Conservation (phyloP, 2,797 vertebrate genomes). For the Sandelia bainsii region DNA sequence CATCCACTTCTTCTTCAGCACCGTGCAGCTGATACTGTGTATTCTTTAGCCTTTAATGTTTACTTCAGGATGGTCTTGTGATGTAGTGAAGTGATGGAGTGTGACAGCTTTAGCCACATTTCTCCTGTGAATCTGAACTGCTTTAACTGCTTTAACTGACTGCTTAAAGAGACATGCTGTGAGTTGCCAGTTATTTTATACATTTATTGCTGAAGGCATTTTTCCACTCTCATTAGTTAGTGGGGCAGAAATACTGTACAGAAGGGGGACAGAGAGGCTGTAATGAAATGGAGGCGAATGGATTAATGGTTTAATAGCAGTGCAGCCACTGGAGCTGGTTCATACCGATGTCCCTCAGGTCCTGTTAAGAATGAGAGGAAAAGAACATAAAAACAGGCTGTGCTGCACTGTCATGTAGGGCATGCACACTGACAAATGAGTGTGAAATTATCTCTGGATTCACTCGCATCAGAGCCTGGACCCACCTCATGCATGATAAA, state of each 20-base stretch:
- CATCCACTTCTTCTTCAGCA: too few relatives aligned
- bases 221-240: slow-evolving; percentile 45
- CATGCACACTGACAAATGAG: slow-evolving; percentile 19
- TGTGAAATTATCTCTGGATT: slow-evolving; percentile 32
- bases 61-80: too few relatives aligned
- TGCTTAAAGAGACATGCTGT: slow-evolving; percentile 46
- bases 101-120: slow-evolving; percentile 18
- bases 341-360: slow-evolving; percentile 23
- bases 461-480: neutral
- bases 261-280: slow-evolving; percentile 16
- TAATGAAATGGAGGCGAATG: slow-evolving; percentile 37
- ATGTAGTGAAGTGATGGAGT: too few relatives aligned
- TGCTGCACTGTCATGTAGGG: slow-evolving; percentile 11
- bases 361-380: slow-evolving; percentile 7
- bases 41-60: too few relatives aligned
- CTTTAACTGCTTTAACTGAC: slow-evolving; percentile 32
- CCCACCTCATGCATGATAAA: slow-evolving; percentile 32
- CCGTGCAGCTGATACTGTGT: too few relatives aligned
- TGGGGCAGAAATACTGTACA: slow-evolving; percentile 21
- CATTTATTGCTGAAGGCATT: slow-evolving; percentile 28
- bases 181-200: slow-evolving; percentile 26
- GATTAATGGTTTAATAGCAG: slow-evolving; percentile 16
- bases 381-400: neutral
- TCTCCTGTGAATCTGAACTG: slow-evolving; percentile 26
- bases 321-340: slow-evolving; percentile 16